These are phyloP conservation scores for Melanogrammus aeglefinus DNA, from an alignment of 2,797 vertebrate species.

Conservation along the genomic window DNA sequence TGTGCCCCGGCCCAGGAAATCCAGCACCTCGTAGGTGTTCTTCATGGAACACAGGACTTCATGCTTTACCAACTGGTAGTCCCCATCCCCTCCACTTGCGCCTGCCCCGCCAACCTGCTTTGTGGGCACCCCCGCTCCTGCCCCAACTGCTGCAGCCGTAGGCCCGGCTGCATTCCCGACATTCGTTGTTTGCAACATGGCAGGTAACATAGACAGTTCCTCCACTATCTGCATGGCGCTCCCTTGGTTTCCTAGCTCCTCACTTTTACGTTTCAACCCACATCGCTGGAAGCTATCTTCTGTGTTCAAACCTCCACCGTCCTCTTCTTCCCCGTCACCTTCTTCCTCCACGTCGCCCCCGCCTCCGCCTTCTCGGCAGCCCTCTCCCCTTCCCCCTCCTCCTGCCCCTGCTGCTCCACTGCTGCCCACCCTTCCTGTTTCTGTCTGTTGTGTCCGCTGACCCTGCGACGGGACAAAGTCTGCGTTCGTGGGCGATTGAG, in stretches of 20 bases:
- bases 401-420: constrained; percentile 71
- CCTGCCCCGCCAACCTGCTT: constrained; percentile 82
- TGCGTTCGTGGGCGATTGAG: constrained; percentile 54
- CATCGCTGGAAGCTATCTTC: constrained; percentile 90
- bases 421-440: constrained; percentile 71
- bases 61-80: constrained; percentile 97
- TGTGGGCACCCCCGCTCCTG: constrained; percentile 77
- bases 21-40: constrained; percentile 97
- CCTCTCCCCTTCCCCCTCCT: constrained; percentile 67
- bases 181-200: constrained; percentile 93
- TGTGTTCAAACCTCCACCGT: constrained; percentile 79
- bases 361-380: constrained; percentile 37
- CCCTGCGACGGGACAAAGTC: constrained; percentile 63
- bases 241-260: constrained; percentile 88
- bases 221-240: constrained; percentile 98
- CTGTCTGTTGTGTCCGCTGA: constrained; percentile 68
- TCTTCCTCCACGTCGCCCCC: constrained; percentile 43
- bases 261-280: constrained; percentile 98
- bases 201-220: constrained; percentile 93
- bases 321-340: constrained; percentile 59
- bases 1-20: constrained; percentile 96
- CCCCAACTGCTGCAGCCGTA: constrained; percentile 75
- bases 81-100: constrained; percentile 80
- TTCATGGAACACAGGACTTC: constrained; percentile 97
- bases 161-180: constrained; percentile 84